Evolutionary conservation across 2,888 invertebrate genomes (phyloP).

Genomic region (Sphecodes monilicornis): DNA sequence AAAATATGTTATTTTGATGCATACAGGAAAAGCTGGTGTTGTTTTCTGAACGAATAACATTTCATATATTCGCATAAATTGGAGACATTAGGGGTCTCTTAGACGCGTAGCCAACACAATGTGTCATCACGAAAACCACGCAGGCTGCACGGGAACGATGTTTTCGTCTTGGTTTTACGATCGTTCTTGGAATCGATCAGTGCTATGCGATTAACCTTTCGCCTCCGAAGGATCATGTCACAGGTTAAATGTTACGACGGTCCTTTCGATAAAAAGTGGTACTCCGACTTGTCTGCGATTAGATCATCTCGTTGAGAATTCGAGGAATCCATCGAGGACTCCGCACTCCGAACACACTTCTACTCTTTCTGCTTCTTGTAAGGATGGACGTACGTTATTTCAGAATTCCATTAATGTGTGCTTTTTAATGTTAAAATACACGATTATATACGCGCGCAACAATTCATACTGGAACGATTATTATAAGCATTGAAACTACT

Average conservation of each 20-base stretch:
- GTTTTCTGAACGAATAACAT: neutral
- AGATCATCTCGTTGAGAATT: slow-evolving; percentile 36
- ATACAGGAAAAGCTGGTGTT: neutral
- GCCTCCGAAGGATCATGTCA: slow-evolving; percentile 32
- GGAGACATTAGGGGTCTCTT: neutral
- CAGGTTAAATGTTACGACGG: slow-evolving; percentile 40
- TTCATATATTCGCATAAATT: neutral
- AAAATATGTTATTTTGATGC: neutral
- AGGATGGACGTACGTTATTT: neutral
- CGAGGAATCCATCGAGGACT: slow-evolving; percentile 20
- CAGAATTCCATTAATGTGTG: neutral
- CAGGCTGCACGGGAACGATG: slow-evolving; percentile 17
- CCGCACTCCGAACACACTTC: slow-evolving; percentile 27
- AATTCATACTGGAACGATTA: too few relatives aligned
- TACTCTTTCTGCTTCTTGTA: slow-evolving; percentile 6
- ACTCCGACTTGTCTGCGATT: slow-evolving; percentile 25
- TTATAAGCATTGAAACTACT: neutral
- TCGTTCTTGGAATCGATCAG: slow-evolving; percentile 38
- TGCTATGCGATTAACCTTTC: slow-evolving; percentile 43
- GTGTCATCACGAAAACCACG: slow-evolving; percentile 22
- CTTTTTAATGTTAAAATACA: neutral
- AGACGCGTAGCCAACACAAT: neutral
- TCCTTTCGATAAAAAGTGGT: slow-evolving; percentile 38
- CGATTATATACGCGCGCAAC: neutral
- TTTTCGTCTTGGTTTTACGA: slow-evolving; percentile 23